Evolutionary conservation across 2,888 invertebrate genomes (phyloP), one percentile per base, ranked within the genome.

Genomic region (Epistrophe eligans): DNA sequence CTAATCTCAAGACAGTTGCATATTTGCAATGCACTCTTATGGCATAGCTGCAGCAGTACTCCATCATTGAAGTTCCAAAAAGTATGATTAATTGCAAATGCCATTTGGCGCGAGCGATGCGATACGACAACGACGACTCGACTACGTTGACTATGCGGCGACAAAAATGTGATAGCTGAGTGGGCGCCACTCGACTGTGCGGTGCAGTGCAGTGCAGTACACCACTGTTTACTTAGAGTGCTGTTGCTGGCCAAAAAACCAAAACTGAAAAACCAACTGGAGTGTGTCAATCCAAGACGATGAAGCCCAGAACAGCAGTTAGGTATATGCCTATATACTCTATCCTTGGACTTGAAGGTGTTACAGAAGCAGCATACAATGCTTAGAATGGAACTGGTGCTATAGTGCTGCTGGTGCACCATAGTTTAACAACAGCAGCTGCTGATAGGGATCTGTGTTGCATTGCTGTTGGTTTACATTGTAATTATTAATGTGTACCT

Each of bases 121-220:
- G 73, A 85, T 85, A 50, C 81, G 79, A 74, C 66, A 35, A 76
- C 72, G 7, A 52, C 24, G n/a, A n/a, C n/a, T n/a, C n/a, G n/a
- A n/a, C n/a, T n/a, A n/a, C n/a, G 11, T 43, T n/a, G 62, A 62
- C 60, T 40, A 70, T n/a, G n/a, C 64, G 64, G 77, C 62, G 81
- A 79, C 77, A 82, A 82, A 79, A 82, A 82, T 85, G 74, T 74
- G 85, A 82, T 82, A 79, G 81, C 74, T 85, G 87, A 87, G 87
- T 87, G 87, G 87, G 87, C 87, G 87, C 87, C 87, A 87, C 71
- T 87, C 79, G 71, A 67, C 83, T 87, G 50, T 82, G 74, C n/a
- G n/a, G n/a, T n/a, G n/a, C n/a, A n/a, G 62, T 71, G 64, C 55
- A 67, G 62, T 77, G 24, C 76, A 79, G 35, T 24, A 3, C 35